A percentile compares a stretch with the other conserved stretches of the same genome.
These are phyloP conservation scores for Peromyscus nudipes DNA, from an alignment of 2,797 vertebrate genomes.

Conservation along the genomic window DNA sequence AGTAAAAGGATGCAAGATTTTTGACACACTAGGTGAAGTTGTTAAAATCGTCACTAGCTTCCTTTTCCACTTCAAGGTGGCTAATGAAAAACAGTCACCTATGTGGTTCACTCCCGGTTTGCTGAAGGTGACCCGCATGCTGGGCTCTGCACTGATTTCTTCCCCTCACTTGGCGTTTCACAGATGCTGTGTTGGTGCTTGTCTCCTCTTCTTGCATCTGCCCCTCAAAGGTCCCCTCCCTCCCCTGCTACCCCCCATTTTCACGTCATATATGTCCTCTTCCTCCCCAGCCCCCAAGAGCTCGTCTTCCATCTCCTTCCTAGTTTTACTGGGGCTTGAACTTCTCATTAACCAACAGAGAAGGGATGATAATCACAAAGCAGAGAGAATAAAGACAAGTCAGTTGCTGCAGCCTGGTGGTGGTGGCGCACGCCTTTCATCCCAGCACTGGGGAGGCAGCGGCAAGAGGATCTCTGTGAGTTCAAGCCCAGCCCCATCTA, in stretches of 20 bases:
- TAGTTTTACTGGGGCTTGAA: background rate
- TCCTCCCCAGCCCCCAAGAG: background rate
- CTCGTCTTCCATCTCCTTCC: background rate
- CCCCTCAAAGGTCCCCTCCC: background rate
- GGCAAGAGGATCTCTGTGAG: background rate
- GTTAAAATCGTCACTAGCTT: background rate
- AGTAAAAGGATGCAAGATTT: background rate
- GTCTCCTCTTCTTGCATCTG: background rate
- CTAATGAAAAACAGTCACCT: background rate
- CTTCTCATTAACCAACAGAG: background rate
- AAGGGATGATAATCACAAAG: background rate
- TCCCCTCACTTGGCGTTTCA: background rate
- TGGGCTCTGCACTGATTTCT: background rate
- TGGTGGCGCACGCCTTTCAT: background rate
- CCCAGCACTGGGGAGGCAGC: background rate
- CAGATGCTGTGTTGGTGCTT: too few relatives aligned
- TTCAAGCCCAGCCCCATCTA: background rate
- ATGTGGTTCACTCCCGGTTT: background rate
- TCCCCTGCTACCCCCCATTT: background rate
- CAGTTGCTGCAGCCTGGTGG: background rate
- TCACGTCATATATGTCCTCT: background rate
- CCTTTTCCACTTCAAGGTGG: background rate
- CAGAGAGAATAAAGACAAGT: background rate
- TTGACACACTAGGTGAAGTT: background rate
- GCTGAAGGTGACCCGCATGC: background rate